Evolutionary conservation across 2,888 invertebrate genomes (phyloP).

Genomic region (Agriopis leucophaearia): DNA sequence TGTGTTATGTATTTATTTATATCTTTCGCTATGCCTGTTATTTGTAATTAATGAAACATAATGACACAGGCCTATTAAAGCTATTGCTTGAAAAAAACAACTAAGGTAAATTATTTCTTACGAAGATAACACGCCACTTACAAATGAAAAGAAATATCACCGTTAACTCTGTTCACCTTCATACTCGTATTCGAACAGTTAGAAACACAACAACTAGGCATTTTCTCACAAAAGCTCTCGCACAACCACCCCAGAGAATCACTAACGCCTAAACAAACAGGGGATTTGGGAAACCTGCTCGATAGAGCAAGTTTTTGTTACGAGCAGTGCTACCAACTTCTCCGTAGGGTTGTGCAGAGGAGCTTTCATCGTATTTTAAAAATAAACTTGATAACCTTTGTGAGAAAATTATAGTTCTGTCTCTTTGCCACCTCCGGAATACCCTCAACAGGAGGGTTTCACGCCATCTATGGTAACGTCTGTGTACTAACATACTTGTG

Average conservation of each 20-base stretch:
- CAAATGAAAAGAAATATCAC: constrained; percentile 23
- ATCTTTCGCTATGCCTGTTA: too few species aligned
- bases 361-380: background rate
- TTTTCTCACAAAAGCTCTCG: background rate
- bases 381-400: background rate
- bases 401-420: background rate
- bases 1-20: too few species aligned
- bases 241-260: constrained; percentile 6
- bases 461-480: background rate
- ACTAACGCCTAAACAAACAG: constrained; percentile 6
- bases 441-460: background rate
- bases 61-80: too few species aligned
- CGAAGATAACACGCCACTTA: background rate
- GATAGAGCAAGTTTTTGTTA: constrained; percentile 8
- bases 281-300: constrained; percentile 6
- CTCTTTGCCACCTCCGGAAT: background rate
- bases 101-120: too few species aligned
- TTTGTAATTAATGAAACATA: too few species aligned
- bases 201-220: constrained; percentile 27
- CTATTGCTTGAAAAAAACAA: too few species aligned
- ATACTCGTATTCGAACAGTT: constrained; percentile 23
- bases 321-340: background rate
- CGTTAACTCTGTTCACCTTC: constrained; percentile 11
- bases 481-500: background rate
- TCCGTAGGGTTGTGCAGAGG: background rate